Evolutionary conservation across 2,888 invertebrate genomes (phyloP).

Genomic region (Silvanus unidentatus): DNA sequence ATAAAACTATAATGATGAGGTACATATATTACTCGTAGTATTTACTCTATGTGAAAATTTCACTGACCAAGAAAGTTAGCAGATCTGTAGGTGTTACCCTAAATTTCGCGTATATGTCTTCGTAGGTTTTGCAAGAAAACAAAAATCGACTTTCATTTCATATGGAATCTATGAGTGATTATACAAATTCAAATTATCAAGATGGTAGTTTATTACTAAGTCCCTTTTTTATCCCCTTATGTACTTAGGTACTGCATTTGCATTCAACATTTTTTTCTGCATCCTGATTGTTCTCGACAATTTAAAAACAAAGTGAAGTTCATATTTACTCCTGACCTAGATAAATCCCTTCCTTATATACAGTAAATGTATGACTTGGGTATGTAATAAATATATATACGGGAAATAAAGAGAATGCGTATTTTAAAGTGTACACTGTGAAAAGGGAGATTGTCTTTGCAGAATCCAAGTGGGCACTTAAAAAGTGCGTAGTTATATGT

Average conservation of each 20-base stretch:
- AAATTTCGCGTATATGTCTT: too few species aligned
- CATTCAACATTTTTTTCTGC: not conserved
- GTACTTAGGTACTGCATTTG: not conserved
- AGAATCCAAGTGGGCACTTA: slow-evolving; percentile 8
- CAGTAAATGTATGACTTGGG: slow-evolving; percentile 4
- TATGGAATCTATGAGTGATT: too few species aligned
- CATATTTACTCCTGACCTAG: slow-evolving; percentile 21
- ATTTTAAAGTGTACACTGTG: slow-evolving; percentile 4
- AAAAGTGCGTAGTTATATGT: slow-evolving; percentile 6
- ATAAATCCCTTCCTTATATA: slow-evolving; percentile 20
- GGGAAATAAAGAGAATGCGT: slow-evolving; percentile 14
- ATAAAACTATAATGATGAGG: too few species aligned
- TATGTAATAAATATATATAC: slow-evolving; percentile 15
- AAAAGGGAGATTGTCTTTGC: slow-evolving; percentile 11
- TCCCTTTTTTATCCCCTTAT: not conserved
- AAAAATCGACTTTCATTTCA: too few species aligned
- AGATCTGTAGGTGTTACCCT: slow-evolving; percentile 20
- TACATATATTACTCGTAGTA: too few species aligned
- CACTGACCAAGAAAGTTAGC: slow-evolving; percentile 24
- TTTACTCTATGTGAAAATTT: slow-evolving; percentile 15
- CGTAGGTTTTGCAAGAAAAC: too few species aligned
- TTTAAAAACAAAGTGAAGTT: slow-evolving; percentile 12
- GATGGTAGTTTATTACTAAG: too few species aligned
- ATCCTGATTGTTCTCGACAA: slow-evolving; percentile 2
- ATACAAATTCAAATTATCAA: too few species aligned